Base-by-base conservation (phyloP, 2,113 vertebrate species). In the Clarias gariepinus region DNA sequence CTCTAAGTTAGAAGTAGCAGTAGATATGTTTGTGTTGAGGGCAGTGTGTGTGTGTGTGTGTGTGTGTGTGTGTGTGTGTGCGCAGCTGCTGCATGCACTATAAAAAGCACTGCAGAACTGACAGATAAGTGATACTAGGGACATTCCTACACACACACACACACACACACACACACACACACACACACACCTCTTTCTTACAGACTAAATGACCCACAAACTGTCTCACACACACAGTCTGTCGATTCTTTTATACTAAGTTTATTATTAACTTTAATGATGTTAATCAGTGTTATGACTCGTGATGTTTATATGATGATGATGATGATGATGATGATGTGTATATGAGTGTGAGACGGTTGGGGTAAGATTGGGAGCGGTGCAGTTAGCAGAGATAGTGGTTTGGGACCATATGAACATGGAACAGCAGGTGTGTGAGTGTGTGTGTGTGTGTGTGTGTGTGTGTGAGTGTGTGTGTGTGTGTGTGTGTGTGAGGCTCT, bases 61-160 rank as follows among this genome's bases (percentile, higher is more conserved):
- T 79, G 73, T 86, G 33, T n/a, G 58, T 83, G 80, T 73, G 58
- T 83, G 81, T 57, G 28, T 83, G 78, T 25, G 47, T 86, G 23
- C 52, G 63, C 83, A 85, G 87, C 82, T 88, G 87, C 66, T 85
- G 76, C 36, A 53, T 76, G 77, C 0, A 6, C 83, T 85, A 85
- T 85, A 60, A 82, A 84, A 87, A 87, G 82, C 47, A 7, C 69
- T 76, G 71, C 57, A 66, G 58, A 73, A 53, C 74, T 80, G 47
- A 80, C 53, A 84, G 86, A 87, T 87, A 87, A 76, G 8, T 53
- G 73, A 76, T 76, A 76, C 7, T 5, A 76, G 47, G 41, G 73
- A 8, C 73, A 77, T 77, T 76, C 73, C 73, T 18, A n/a, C 66
- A 57, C 47, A 83, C 82, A 83, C 64, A 57, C n/a, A 57, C 11